Percentiles rank a stretch among this genome's conserved stretches.
These are phyloP conservation scores for Tinea semifulvella DNA, from an alignment of 2,888 invertebrate genomes.

Conservation along the genomic window DNA sequence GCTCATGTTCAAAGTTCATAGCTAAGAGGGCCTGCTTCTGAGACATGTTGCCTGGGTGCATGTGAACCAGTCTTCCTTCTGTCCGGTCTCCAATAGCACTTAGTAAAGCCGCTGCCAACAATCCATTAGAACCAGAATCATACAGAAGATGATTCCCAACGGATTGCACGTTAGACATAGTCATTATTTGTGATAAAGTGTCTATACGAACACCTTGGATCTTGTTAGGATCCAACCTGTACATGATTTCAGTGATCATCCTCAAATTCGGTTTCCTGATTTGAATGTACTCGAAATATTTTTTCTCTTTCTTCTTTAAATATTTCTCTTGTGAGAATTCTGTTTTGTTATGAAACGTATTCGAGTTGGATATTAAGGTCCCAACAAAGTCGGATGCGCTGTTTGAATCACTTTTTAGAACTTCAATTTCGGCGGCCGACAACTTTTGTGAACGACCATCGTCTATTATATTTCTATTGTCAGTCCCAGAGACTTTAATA, in stretches of 20 bases:
- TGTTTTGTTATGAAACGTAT: constrained; percentile 89
- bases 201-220: constrained; percentile 84
- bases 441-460: constrained; percentile 84
- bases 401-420: constrained; percentile 77
- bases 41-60: constrained; percentile 84
- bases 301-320: constrained; percentile 92
- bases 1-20: constrained; percentile 80
- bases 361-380: constrained; percentile 89
- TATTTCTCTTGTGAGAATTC: constrained; percentile 95
- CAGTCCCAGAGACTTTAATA: constrained; percentile 74
- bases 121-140: constrained; percentile 88
- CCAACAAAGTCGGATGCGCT: constrained; percentile 86
- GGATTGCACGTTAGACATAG: constrained; percentile 81
- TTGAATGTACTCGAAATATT: constrained; percentile 86
- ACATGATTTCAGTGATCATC: constrained; percentile 85
- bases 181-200: constrained; percentile 87
- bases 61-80: constrained; percentile 72
- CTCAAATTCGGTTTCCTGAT: constrained; percentile 83
- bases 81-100: constrained; percentile 77
- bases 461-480: constrained; percentile 86
- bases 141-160: constrained; percentile 83
- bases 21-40: constrained; percentile 81
- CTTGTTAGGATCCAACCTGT: constrained; percentile 78
- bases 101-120: constrained; percentile 83
- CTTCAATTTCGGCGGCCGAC: constrained; percentile 83